A percentile compares a stretch with the other conserved stretches of the same genome.
Evolutionary conservation across 2,113 vertebrate genomes (phyloP).

Genomic region (Rhegmatorhina hoffmannsi): DNA sequence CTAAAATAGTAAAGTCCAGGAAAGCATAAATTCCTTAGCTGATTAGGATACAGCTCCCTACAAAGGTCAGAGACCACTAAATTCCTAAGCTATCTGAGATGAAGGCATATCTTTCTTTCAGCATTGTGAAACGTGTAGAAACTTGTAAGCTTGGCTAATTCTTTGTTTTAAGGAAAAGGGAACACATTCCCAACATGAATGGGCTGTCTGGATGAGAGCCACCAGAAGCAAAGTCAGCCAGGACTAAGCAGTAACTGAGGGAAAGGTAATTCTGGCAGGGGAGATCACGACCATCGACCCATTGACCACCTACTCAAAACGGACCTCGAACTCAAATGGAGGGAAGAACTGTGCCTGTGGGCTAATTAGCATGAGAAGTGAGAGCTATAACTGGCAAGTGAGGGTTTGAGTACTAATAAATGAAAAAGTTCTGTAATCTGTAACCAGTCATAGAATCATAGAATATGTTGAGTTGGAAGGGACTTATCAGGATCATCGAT

Average conservation of each 20-base stretch:
- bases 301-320: not conserved
- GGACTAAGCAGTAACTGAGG: not conserved
- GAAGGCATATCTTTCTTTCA: no score
- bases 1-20: no score
- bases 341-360: not conserved
- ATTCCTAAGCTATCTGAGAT: no score
- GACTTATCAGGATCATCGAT: no score
- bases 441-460: not conserved
- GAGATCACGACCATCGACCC: not conserved
- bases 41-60: no score
- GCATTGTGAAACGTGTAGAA: not conserved
- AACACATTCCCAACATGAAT: not conserved
- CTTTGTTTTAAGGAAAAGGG: not conserved
- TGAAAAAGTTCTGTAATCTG: not conserved
- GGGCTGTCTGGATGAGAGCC: not conserved
- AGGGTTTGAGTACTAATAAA: not conserved
- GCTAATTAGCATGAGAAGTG: not conserved
- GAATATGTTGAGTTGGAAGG: no score
- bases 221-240: not conserved
- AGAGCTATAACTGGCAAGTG: not conserved
- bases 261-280: not conserved
- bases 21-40: no score
- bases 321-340: not conserved
- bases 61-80: no score
- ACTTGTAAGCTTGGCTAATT: not conserved